phyloP scores from a whole-genome alignment of 1,140 invertebrate species.

The Drosophila tristis region DNA sequence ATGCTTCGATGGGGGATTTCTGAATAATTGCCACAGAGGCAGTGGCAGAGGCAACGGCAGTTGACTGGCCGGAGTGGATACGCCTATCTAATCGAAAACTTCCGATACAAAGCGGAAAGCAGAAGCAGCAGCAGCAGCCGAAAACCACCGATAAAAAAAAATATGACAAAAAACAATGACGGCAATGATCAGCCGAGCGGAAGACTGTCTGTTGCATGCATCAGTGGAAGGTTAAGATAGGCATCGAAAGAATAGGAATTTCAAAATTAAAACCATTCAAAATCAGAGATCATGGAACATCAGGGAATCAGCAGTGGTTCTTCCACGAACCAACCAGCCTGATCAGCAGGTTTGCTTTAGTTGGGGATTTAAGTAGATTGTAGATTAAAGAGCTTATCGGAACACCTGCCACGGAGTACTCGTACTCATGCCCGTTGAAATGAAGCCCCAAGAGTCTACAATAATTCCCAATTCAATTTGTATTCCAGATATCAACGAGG shows the following conservation, averaged over 20 bases:
- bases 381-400: no score
- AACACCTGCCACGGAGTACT: no score
- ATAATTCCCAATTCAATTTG: neutral
- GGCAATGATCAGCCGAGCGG: slow-evolving; percentile 44
- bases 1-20: no score
- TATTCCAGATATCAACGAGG: slow-evolving; percentile 83
- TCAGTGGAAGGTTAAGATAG: slow-evolving; percentile 17
- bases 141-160: slow-evolving; percentile 3
- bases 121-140: neutral
- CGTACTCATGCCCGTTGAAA: no score
- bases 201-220: slow-evolving; percentile 30
- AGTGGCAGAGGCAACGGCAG: no score
- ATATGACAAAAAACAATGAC: slow-evolving; percentile 22
- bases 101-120: slow-evolving; percentile 56
- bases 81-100: slow-evolving; percentile 68
- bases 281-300: slow-evolving; percentile 4
- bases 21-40: no score
- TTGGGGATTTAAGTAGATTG: neutral
- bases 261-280: neutral
- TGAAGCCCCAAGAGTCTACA: neutral
- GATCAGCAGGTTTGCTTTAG: no score
- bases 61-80: neutral
- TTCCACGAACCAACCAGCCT: no score
- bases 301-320: neutral
- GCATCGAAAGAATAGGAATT: slow-evolving; percentile 20